Evolutionary conservation across 2,113 vertebrate species (phyloP).

Genomic region (Fregata magnificens): DNA sequence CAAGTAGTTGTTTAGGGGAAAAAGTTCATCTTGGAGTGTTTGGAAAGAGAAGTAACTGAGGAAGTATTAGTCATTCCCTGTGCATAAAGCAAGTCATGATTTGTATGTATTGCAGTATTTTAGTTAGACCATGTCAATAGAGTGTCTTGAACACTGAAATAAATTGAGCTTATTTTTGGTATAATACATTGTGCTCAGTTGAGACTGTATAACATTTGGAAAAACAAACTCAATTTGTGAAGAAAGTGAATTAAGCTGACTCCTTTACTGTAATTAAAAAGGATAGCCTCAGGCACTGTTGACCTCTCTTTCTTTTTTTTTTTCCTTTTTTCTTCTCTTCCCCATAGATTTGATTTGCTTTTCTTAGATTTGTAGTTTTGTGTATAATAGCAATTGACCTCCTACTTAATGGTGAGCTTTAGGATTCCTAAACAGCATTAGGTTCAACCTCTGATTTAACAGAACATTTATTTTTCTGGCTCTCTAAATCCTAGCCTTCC

Average conservation of each 20-base stretch:
- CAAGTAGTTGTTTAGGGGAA: not conserved
- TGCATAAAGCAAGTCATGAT: not conserved
- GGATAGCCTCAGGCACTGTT: not conserved
- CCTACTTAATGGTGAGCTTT: not conserved
- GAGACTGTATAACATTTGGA: not conserved
- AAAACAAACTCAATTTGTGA: not conserved
- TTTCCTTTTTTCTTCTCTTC: too few relatives aligned
- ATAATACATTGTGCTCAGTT: fast-evolving
- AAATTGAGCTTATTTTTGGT: not conserved
- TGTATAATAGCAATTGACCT: not conserved
- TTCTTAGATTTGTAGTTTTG: not conserved
- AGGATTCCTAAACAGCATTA: not conserved
- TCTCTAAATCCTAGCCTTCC: not conserved
- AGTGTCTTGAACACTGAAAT: not conserved
- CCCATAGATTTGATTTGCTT: not conserved
- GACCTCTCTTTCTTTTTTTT: not conserved
- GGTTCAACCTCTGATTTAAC: not conserved
- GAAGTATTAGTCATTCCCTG: conserved; percentile 14
- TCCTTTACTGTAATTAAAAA: not conserved
- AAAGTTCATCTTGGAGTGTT: not conserved
- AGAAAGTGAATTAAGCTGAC: not conserved
- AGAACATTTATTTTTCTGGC: not conserved
- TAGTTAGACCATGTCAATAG: not conserved
- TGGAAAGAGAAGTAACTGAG: conserved; percentile 5
- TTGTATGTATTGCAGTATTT: not conserved